Percentiles rank a stretch among this genome's conserved stretches.
phyloP scores from a whole-genome alignment of 92 coral and sea anemone species.

The Scolanthus callimorphus region DNA sequence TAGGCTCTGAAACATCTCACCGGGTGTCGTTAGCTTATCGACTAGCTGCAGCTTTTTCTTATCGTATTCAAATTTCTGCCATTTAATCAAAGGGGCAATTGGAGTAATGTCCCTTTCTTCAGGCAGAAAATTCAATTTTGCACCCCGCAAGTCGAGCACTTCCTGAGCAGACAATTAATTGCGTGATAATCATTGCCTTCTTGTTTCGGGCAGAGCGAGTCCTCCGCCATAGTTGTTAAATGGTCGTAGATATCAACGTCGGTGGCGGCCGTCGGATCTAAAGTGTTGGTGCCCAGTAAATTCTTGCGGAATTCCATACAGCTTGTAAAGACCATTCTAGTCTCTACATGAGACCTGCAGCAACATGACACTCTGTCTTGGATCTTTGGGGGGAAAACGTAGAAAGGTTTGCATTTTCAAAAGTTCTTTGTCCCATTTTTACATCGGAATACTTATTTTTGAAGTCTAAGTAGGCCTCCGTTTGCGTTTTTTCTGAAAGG shows the following conservation, averaged over 20 bases:
- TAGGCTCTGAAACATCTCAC: not conserved
- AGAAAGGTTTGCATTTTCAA: slow-evolving; percentile 8
- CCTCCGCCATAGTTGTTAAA: not conserved
- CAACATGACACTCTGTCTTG: not conserved
- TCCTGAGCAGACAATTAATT: not conserved
- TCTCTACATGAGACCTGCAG: too few relatives aligned
- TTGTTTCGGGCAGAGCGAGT: slow-evolving; percentile 5
- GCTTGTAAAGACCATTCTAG: not conserved
- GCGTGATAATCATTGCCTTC: not conserved
- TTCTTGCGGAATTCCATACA: not conserved
- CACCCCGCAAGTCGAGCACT: slow-evolving; percentile 6
- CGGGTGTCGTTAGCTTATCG: not conserved
- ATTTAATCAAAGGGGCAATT: not conserved
- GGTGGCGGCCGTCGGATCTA: too few relatives aligned
- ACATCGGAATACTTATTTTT: slow-evolving; percentile 3
- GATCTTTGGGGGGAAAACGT: not conserved
- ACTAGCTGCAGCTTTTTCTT: not conserved
- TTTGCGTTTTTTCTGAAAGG: not conserved
- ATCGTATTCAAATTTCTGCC: slow-evolving; percentile 2
- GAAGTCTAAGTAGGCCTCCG: slow-evolving; percentile 9
- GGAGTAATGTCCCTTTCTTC: not conserved
- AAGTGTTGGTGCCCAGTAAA: not conserved
- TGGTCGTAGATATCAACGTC: not conserved
- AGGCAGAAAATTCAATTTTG: not conserved
- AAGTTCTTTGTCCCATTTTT: slow-evolving; percentile 16